These are phyloP conservation scores for Corythornis vintsioides DNA, from an alignment of 2,113 vertebrate species.

Conservation along the genomic window DNA sequence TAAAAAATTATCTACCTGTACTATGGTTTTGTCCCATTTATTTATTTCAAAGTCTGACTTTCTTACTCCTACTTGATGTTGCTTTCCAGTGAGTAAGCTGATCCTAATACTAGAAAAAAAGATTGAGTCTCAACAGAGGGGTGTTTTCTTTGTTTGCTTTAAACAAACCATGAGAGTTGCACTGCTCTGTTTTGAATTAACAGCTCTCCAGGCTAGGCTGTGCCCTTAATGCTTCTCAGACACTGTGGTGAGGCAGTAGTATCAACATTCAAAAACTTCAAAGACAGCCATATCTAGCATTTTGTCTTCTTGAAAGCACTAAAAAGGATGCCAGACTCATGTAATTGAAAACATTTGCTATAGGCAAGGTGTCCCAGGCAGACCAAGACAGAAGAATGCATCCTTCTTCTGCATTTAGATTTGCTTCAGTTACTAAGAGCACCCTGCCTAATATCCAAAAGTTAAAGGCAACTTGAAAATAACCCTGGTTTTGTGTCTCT, in stretches of 20 bases:
- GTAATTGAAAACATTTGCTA: neutral
- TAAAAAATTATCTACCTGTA: neutral
- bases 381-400: neutral
- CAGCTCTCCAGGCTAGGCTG: neutral
- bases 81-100: neutral
- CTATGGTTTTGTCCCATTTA: neutral
- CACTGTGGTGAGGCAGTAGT: neutral
- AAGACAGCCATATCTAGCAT: neutral
- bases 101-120: neutral
- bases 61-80: neutral
- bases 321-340: neutral
- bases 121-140: neutral
- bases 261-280: neutral
- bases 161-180: neutral
- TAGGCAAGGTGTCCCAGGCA: neutral
- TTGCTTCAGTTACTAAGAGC: neutral
- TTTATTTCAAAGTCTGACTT: neutral
- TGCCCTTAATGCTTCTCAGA: neutral
- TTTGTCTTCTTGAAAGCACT: neutral
- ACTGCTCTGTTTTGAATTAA: constrained; percentile 41
- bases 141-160: constrained; percentile 24
- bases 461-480: neutral
- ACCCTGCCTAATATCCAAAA: neutral
- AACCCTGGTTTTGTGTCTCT: neutral
- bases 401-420: neutral